phyloP scores from a whole-genome alignment of 1,140 invertebrate species.

The Hylaeus anthracinus region DNA sequence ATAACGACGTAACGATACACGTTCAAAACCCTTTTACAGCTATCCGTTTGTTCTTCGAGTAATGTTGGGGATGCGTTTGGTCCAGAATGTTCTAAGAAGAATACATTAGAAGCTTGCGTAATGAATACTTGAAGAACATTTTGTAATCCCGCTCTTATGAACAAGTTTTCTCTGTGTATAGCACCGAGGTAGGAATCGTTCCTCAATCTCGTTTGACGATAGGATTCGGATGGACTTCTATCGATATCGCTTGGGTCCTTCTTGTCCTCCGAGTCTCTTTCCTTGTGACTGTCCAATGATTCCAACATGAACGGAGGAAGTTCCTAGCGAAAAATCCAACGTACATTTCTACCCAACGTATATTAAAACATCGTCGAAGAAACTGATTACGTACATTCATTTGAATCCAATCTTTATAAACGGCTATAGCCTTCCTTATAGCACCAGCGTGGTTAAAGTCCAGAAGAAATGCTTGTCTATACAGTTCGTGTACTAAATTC shows the following conservation, averaged over 20 bases:
- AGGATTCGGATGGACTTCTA: slow-evolving; percentile 80
- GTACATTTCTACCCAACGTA: not conserved
- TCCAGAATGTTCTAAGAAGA: slow-evolving; percentile 85
- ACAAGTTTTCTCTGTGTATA: slow-evolving; percentile 88
- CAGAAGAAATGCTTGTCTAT: slow-evolving; percentile 95
- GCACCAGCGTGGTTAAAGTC: slow-evolving; percentile 94
- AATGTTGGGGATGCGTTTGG: slow-evolving; percentile 78
- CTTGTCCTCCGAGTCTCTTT: slow-evolving; percentile 72
- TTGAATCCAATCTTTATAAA: slow-evolving; percentile 99
- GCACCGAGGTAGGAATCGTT: slow-evolving; percentile 92
- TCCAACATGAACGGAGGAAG: slow-evolving; percentile 94
- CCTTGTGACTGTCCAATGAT: slow-evolving; percentile 84
- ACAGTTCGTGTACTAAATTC: slow-evolving; percentile 96
- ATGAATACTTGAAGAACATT: slow-evolving; percentile 97
- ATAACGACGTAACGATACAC: slow-evolving; percentile 98
- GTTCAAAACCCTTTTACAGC: slow-evolving; percentile 97
- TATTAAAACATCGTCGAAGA: too few species aligned
- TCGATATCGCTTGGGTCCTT: slow-evolving; percentile 70
- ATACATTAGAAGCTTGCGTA: slow-evolving; percentile 97
- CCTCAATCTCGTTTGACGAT: slow-evolving; percentile 85
- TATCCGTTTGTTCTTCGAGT: slow-evolving; percentile 96
- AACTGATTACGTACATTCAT: slow-evolving; percentile 84
- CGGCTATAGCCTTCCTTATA: slow-evolving; percentile 92
- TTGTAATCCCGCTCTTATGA: slow-evolving; percentile 90
- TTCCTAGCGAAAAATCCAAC: slow-evolving; percentile 78